These are phyloP conservation scores for Lemur catta DNA, from an alignment of 2,797 vertebrate species.

Conservation along the genomic window DNA sequence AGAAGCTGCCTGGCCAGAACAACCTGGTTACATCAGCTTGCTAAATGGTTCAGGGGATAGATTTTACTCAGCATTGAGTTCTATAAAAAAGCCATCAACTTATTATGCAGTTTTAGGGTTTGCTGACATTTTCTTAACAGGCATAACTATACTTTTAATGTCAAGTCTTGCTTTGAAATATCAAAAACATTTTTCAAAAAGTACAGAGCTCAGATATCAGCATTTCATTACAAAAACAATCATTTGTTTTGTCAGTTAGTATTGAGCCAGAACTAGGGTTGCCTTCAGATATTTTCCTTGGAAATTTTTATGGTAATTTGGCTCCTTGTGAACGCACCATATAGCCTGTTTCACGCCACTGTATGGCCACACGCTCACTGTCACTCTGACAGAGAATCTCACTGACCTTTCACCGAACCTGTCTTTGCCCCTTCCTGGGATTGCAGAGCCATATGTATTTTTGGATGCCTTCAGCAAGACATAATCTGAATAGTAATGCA, in stretches of 20 bases:
- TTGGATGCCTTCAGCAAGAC: background rate
- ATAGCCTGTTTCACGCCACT: too few relatives aligned
- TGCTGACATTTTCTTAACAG: slow-evolving; percentile 57
- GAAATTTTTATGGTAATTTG: background rate
- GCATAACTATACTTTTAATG: slow-evolving; percentile 20
- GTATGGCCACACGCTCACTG: background rate
- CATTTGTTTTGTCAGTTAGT: background rate
- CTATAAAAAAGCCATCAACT: slow-evolving; percentile 18
- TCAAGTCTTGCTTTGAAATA: slow-evolving; percentile 55
- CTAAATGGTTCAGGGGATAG: background rate
- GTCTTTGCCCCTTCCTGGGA: background rate
- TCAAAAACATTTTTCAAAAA: slow-evolving; percentile 41
- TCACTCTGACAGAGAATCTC: background rate
- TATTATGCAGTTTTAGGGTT: slow-evolving; percentile 49
- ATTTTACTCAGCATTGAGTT: slow-evolving; percentile 29
- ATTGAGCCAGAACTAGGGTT: background rate
- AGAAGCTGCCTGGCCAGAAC: background rate
- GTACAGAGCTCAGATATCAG: background rate
- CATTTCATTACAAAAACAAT: background rate
- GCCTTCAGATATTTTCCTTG: background rate
- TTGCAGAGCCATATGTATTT: background rate
- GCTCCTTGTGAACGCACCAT: background rate
- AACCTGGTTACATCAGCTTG: slow-evolving; percentile 27
- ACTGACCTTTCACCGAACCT: background rate
- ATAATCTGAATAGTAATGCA: background rate